Evolutionary conservation across 2,113 vertebrate species (phyloP).

Genomic region (Todiramphus chloris): DNA sequence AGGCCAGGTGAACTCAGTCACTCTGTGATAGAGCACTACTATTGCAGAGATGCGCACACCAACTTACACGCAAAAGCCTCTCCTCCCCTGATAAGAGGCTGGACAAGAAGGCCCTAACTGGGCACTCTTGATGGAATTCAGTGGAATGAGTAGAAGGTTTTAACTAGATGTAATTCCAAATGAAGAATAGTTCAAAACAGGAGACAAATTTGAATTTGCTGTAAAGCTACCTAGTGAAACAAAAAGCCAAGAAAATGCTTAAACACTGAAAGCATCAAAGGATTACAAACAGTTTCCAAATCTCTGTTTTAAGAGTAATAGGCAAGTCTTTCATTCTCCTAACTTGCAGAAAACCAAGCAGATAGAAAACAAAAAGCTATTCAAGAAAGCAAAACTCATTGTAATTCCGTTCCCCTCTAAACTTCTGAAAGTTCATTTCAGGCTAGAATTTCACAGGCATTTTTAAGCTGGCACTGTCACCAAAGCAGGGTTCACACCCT

Average conservation of each 20-base stretch:
- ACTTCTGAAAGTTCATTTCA: background rate
- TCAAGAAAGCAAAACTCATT: background rate
- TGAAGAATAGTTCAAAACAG: background rate
- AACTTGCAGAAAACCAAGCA: background rate
- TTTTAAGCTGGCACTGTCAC: background rate
- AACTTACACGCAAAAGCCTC: background rate
- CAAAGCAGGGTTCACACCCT: background rate
- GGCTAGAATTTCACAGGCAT: background rate
- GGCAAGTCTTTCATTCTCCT: background rate
- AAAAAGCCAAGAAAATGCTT: background rate
- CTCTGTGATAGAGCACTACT: background rate
- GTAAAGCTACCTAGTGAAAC: background rate
- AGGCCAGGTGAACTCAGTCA: background rate
- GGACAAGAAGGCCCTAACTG: rapidly evolving
- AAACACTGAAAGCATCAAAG: background rate
- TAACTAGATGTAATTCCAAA: background rate
- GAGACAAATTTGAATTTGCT: background rate
- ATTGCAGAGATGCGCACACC: background rate
- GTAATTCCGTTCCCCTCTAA: background rate
- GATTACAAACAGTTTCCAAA: background rate
- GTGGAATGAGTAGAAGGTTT: background rate
- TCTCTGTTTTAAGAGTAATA: background rate
- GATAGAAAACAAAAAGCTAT: background rate
- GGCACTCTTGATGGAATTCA: background rate
- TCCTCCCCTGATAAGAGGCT: background rate